phyloP scores from a whole-genome alignment of 2,888 invertebrate species.

The Poecilobothrus nobilitatus region DNA sequence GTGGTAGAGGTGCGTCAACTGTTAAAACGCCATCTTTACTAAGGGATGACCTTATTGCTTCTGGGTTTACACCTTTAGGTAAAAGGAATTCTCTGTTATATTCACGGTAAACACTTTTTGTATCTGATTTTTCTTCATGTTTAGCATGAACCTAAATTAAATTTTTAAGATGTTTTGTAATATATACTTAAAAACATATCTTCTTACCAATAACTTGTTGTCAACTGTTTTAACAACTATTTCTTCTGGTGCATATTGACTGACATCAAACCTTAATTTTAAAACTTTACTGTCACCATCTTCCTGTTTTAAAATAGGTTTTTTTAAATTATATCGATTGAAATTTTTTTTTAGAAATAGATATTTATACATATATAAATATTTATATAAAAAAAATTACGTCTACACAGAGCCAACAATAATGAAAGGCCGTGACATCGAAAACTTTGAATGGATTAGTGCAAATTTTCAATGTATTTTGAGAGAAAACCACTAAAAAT shows the following conservation, averaged over 20 bases:
- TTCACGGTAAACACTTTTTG: slow-evolving; percentile 94
- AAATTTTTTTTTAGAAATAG: too few species aligned
- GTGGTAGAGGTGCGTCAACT: slow-evolving; percentile 92
- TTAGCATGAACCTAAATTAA: slow-evolving; percentile 81
- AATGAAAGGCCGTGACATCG: too few species aligned
- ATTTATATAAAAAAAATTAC: too few species aligned
- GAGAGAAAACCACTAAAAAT: too few species aligned
- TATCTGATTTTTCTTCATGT: slow-evolving; percentile 96
- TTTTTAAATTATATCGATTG: too few species aligned
- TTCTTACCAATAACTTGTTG: slow-evolving; percentile 85
- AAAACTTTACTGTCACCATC: slow-evolving; percentile 90
- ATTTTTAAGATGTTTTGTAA: slow-evolving; percentile 8
- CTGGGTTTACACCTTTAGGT: slow-evolving; percentile 94
- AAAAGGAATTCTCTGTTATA: slow-evolving; percentile 96
- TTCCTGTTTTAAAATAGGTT: slow-evolving; percentile 53
- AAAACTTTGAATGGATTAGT: too few species aligned
- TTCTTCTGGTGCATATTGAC: slow-evolving; percentile 94
- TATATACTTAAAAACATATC: slow-evolving; percentile 13
- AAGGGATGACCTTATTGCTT: slow-evolving; percentile 89
- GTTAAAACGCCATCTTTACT: slow-evolving; percentile 95
- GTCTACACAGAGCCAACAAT: too few species aligned
- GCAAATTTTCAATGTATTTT: too few species aligned
- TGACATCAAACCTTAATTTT: slow-evolving; percentile 93
- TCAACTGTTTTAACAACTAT: slow-evolving; percentile 98
- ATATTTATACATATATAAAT: too few species aligned